Percentiles rank a stretch among this genome's conserved stretches.
These are phyloP conservation scores for Campaea margaritaria DNA, from an alignment of 2,888 invertebrate species.

Conservation along the genomic window DNA sequence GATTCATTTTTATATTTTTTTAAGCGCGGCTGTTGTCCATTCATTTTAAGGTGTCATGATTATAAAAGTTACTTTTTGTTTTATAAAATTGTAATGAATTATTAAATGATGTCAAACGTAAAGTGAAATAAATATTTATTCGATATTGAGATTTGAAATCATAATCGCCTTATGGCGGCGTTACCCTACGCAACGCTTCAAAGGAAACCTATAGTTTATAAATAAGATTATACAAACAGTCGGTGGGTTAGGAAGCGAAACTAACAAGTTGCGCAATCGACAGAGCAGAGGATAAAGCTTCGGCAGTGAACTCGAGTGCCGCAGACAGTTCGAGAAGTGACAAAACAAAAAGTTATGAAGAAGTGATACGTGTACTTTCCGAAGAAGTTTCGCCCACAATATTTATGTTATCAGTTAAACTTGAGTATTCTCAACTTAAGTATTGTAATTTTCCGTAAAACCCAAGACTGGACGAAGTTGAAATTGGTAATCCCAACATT, in stretches of 20 bases:
- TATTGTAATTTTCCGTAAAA: neutral
- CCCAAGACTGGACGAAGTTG: neutral
- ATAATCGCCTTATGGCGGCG: neutral
- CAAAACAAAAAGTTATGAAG: slow-evolving; percentile 26
- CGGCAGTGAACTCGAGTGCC: slow-evolving; percentile 24
- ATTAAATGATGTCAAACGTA: no score
- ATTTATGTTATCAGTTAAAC: slow-evolving; percentile 1
- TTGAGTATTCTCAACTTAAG: neutral
- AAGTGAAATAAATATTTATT: no score
- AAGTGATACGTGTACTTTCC: slow-evolving; percentile 21
- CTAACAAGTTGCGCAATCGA: slow-evolving; percentile 39
- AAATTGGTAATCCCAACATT: no score
- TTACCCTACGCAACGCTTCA: slow-evolving; percentile 31
- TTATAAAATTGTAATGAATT: no score
- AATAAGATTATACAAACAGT: slow-evolving; percentile 45
- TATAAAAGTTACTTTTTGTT: no score
- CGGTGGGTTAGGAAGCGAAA: slow-evolving; percentile 22
- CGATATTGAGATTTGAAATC: neutral
- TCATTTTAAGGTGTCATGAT: no score
- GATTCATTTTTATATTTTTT: no score
- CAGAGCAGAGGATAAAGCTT: slow-evolving; percentile 38
- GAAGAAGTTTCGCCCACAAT: slow-evolving; percentile 13
- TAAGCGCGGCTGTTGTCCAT: no score
- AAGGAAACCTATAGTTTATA: slow-evolving; percentile 42
- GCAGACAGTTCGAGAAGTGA: slow-evolving; percentile 32